Conservation (phyloP, 2,113 vertebrate species). For the Ctenodactylus gundi region DNA sequence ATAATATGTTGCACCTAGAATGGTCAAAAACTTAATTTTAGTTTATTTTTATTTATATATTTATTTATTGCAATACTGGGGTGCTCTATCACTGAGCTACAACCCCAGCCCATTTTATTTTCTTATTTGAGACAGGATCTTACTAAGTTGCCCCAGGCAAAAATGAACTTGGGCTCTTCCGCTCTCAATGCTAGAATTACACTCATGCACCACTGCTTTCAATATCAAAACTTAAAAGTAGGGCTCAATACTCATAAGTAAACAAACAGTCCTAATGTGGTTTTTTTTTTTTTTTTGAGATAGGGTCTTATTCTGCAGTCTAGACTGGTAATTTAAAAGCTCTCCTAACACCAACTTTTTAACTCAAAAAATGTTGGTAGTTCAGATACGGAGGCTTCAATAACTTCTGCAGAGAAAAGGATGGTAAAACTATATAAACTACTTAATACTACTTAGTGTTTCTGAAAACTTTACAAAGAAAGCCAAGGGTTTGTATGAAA, state of each 20-base stretch:
- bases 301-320: background rate
- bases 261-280: no score
- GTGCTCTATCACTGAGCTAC: background rate
- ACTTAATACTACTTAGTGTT: background rate
- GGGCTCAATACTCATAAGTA: background rate
- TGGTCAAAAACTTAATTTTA: background rate
- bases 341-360: background rate
- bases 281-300: no score
- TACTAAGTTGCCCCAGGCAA: background rate
- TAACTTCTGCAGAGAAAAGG: background rate
- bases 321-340: no score
- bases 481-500: background rate
- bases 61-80: background rate
- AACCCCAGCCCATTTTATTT: background rate
- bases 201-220: background rate
- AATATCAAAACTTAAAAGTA: conserved; percentile 10
- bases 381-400: background rate
- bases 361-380: background rate
- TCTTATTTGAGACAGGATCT: background rate
- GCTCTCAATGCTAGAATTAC: background rate
- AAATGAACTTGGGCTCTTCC: background rate
- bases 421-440: background rate
- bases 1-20: background rate
- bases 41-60: no score
- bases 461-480: conserved; percentile 9